Evolutionary conservation across 2,888 invertebrate genomes (phyloP).

Genomic region (Neocrepidodera transversa): DNA sequence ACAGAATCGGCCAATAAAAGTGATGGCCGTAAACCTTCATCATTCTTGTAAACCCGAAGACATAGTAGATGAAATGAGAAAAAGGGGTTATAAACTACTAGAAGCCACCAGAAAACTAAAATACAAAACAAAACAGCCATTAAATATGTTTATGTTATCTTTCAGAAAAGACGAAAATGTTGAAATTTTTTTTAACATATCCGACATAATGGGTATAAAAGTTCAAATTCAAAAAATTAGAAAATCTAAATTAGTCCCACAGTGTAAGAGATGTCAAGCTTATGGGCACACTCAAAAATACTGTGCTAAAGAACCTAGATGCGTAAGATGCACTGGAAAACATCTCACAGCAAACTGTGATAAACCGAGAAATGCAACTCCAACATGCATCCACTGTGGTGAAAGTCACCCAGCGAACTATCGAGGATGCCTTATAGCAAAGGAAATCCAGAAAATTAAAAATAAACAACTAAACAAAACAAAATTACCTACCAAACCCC

Average conservation of each 20-base stretch:
- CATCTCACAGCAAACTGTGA: constrained; percentile 8
- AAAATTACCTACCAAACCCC: not conserved
- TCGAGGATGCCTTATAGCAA: not conserved
- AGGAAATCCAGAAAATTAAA: not conserved
- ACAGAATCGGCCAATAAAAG: constrained; percentile 2
- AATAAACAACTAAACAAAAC: not conserved
- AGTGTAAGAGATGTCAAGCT: constrained; percentile 28
- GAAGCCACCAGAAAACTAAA: constrained; percentile 24
- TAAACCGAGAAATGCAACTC: constrained; percentile 18
- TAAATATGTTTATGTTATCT: constrained; percentile 27
- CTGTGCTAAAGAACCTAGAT: constrained; percentile 24
- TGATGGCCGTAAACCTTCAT: constrained; percentile 1
- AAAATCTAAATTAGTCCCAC: constrained; percentile 15
- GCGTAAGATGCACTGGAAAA: constrained; percentile 33
- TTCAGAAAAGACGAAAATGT: constrained; percentile 25
- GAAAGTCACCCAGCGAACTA: not conserved
- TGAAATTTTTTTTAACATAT: not conserved
- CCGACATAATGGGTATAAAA: not conserved
- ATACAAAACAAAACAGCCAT: constrained; percentile 24
- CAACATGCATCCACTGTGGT: not conserved
- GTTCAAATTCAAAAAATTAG: not conserved
- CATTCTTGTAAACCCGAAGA: not conserved
- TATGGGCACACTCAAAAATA: constrained; percentile 29
- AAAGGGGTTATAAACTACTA: constrained; percentile 13
- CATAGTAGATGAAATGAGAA: constrained; percentile 4